These are phyloP conservation scores for Cyclopterus lumpus DNA, from an alignment of 2,797 vertebrate species.

Conservation along the genomic window DNA sequence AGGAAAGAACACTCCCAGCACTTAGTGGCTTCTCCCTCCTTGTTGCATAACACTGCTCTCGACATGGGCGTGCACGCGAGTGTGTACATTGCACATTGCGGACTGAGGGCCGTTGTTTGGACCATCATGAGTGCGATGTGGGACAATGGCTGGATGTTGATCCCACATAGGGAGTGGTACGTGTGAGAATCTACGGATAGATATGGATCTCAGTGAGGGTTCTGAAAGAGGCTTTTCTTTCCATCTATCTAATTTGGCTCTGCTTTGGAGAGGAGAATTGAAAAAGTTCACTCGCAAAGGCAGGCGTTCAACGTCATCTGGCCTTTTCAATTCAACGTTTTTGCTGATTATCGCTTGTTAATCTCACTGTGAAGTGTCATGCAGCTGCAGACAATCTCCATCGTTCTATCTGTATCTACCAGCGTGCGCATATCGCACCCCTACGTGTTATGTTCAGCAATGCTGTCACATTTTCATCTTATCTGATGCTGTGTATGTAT, in stretches of 20 bases:
- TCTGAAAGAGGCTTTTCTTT: not conserved
- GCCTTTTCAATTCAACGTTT: not conserved
- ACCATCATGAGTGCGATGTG: constrained; percentile 38
- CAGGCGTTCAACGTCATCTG: not conserved
- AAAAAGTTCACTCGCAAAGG: not conserved
- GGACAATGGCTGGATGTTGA: constrained; percentile 49
- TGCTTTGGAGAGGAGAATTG: not conserved
- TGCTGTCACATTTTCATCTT: too few species aligned
- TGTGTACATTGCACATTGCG: constrained; percentile 28
- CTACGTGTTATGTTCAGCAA: too few species aligned
- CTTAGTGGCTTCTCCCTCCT: constrained; percentile 60
- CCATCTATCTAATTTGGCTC: not conserved
- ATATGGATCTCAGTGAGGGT: not conserved
- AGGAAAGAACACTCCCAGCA: constrained; percentile 65
- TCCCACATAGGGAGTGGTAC: constrained; percentile 17
- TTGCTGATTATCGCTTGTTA: not conserved
- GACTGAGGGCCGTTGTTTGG: constrained; percentile 70
- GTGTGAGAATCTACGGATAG: constrained; percentile 17
- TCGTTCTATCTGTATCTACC: not conserved
- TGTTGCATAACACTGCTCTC: constrained; percentile 65
- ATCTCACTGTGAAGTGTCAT: not conserved
- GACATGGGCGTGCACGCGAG: constrained; percentile 28
- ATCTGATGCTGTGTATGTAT: too few species aligned
- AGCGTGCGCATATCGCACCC: not conserved
- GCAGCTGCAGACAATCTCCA: not conserved